These are phyloP conservation scores for Sylvicola cinctus DNA, from an alignment of 2,888 invertebrate genomes.

Conservation along the genomic window DNA sequence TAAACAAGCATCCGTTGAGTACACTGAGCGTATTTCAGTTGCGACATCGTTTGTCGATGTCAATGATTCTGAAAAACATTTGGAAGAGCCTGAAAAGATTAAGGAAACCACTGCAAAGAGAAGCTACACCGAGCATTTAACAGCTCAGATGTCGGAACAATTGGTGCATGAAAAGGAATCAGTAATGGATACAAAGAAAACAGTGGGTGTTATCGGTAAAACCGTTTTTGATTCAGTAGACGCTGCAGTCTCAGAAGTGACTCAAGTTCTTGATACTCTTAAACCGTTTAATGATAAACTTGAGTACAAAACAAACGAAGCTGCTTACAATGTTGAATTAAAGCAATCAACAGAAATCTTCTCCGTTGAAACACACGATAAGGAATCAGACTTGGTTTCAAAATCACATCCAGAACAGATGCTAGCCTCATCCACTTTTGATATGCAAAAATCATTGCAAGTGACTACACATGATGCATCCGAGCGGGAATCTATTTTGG, in stretches of 20 bases:
- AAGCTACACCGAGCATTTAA: constrained; percentile 32
- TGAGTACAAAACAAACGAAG: constrained; percentile 32
- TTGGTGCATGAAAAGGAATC: constrained; percentile 47
- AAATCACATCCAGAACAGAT: constrained; percentile 26
- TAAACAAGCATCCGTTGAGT: constrained; percentile 35
- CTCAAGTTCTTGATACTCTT: constrained; percentile 32
- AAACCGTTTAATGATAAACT: constrained; percentile 30
- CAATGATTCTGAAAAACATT: constrained; percentile 36
- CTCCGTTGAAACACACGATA: constrained; percentile 13
- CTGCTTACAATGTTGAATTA: constrained; percentile 23
- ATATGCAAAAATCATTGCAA: constrained; percentile 26
- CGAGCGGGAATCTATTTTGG: constrained; percentile 26
- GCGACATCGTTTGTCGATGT: constrained; percentile 34
- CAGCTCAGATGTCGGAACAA: constrained; percentile 34
- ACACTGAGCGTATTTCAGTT: constrained; percentile 39
- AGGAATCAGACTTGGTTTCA: constrained; percentile 10
- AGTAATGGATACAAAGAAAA: constrained; percentile 28
- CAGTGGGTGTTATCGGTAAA: constrained; percentile 34
- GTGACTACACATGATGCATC: constrained; percentile 25
- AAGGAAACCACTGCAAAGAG: constrained; percentile 27
- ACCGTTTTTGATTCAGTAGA: constrained; percentile 35
- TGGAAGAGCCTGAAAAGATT: constrained; percentile 26
- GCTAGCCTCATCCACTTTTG: not conserved
- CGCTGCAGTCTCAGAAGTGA: constrained; percentile 36
- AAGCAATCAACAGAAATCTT: constrained; percentile 22